phyloP scores from a whole-genome alignment of 2,888 invertebrate genomes.

The Germaria angustata region DNA sequence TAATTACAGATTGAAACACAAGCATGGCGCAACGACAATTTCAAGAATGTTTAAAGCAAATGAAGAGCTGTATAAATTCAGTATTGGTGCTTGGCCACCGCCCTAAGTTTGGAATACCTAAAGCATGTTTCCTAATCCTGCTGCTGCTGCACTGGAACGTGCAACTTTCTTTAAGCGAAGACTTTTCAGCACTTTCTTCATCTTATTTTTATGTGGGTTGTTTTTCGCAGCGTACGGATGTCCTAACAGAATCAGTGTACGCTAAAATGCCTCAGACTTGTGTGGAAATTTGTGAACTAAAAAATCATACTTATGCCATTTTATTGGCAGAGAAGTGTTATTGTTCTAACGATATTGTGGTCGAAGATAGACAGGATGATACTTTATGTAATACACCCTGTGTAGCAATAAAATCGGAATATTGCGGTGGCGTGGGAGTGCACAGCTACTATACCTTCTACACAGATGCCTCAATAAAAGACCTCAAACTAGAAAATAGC shows the following conservation, averaged over 20 bases:
- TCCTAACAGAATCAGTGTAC: constrained; percentile 75
- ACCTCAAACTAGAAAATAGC: constrained; percentile 82
- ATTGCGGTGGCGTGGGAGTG: constrained; percentile 85
- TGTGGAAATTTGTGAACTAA: constrained; percentile 77
- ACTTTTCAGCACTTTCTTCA: constrained; percentile 45
- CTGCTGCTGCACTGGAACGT: constrained; percentile 23
- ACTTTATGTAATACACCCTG: constrained; percentile 83
- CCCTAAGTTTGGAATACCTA: constrained; percentile 50
- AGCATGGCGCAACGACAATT: constrained; percentile 47
- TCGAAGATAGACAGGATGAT: constrained; percentile 78
- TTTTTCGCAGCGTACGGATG: constrained; percentile 75
- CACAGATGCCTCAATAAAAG: constrained; percentile 81
- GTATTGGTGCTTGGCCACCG: constrained; percentile 58
- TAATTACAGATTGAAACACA: constrained; percentile 51
- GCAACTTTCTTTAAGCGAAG: background rate
- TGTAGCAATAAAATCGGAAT: constrained; percentile 82
- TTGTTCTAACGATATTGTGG: constrained; percentile 72
- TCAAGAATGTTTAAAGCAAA: constrained; percentile 32
- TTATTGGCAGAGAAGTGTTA: constrained; percentile 76
- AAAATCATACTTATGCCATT: constrained; percentile 76
- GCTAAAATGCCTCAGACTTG: constrained; percentile 76
- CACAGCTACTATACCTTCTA: constrained; percentile 84
- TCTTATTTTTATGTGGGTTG: constrained; percentile 78
- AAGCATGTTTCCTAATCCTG: constrained; percentile 53
- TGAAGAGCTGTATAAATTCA: constrained; percentile 6